These are phyloP conservation scores for Macrotis lagotis DNA, from an alignment of 2,113 vertebrate species.

Conservation along the genomic window DNA sequence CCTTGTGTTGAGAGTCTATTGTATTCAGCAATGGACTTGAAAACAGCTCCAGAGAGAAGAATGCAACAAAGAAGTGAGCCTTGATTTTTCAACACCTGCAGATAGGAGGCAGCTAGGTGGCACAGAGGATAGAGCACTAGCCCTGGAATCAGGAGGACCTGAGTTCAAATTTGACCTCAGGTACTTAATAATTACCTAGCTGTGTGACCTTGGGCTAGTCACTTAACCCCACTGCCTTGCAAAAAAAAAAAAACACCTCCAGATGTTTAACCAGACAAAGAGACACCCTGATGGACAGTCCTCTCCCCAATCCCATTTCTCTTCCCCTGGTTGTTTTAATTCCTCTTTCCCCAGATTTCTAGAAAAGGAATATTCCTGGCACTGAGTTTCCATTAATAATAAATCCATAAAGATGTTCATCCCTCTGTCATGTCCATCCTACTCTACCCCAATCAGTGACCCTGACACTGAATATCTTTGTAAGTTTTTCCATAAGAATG, in stretches of 20 bases:
- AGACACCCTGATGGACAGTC: not conserved
- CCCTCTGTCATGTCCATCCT: not conserved
- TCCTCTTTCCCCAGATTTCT: not conserved
- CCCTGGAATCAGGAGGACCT: too few relatives aligned
- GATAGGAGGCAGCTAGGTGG: too few relatives aligned
- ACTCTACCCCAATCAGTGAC: not conserved
- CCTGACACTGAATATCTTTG: not conserved
- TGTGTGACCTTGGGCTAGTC: too few relatives aligned
- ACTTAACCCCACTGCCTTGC: too few relatives aligned
- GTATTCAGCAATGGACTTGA: not conserved
- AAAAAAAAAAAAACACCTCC: too few relatives aligned
- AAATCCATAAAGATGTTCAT: not conserved
- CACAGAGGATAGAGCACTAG: too few relatives aligned
- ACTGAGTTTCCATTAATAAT: not conserved
- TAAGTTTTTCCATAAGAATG: not conserved
- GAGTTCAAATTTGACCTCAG: too few relatives aligned
- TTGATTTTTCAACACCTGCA: not conserved
- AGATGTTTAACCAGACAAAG: not conserved
- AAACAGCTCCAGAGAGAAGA: slow-evolving; percentile 37
- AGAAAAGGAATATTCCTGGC: not conserved
- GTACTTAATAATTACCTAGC: too few relatives aligned
- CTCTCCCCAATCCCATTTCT: not conserved
- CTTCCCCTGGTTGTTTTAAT: not conserved
- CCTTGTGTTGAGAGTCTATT: not conserved
- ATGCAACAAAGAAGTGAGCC: not conserved